A percentile compares a stretch with the other conserved stretches of the same genome.
Evolutionary conservation across 1,140 invertebrate species (phyloP).

Genomic region (Cephus cinctus): DNA sequence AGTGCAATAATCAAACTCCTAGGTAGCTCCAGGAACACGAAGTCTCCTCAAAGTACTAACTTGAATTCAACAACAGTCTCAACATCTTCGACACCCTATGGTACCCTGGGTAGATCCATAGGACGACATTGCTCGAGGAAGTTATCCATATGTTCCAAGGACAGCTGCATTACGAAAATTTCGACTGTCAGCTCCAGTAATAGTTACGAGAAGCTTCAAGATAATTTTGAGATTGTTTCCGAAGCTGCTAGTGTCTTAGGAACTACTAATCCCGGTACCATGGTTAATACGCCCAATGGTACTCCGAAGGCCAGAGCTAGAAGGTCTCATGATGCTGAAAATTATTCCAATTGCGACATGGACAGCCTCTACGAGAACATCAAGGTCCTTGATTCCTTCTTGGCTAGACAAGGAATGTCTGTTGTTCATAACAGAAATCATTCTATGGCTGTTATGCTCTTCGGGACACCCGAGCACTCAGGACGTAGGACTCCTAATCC

Average conservation of each 20-base stretch:
- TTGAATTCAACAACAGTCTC: conserved; percentile 23
- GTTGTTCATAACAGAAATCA: conserved; percentile 14
- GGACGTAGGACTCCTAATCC: neutral
- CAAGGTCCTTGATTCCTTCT: conserved; percentile 38
- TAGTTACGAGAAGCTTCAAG: conserved; percentile 36
- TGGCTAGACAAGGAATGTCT: conserved; percentile 23
- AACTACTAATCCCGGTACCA: conserved; percentile 10
- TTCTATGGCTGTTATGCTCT: conserved; percentile 29
- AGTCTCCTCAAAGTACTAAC: conserved; percentile 16
- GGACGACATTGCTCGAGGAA: conserved; percentile 19
- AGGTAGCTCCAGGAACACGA: conserved; percentile 20
- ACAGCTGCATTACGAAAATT: conserved; percentile 31
- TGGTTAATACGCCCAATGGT: conserved; percentile 15
- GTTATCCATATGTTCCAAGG: conserved; percentile 32
- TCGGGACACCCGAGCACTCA: conserved; percentile 31
- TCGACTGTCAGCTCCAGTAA: conserved; percentile 23
- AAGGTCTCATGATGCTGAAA: conserved; percentile 2
- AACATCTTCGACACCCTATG: conserved; percentile 23
- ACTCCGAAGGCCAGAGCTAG: conserved; percentile 8
- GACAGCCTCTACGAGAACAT: conserved; percentile 42
- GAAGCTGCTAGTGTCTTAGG: conserved; percentile 28
- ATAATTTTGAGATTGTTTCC: conserved; percentile 34
- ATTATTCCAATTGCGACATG: conserved; percentile 32
- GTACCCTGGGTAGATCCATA: conserved; percentile 16
- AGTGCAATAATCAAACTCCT: conserved; percentile 32